These are phyloP conservation scores for Leucophenga maculata DNA, from an alignment of 2,888 invertebrate genomes.

Conservation along the genomic window DNA sequence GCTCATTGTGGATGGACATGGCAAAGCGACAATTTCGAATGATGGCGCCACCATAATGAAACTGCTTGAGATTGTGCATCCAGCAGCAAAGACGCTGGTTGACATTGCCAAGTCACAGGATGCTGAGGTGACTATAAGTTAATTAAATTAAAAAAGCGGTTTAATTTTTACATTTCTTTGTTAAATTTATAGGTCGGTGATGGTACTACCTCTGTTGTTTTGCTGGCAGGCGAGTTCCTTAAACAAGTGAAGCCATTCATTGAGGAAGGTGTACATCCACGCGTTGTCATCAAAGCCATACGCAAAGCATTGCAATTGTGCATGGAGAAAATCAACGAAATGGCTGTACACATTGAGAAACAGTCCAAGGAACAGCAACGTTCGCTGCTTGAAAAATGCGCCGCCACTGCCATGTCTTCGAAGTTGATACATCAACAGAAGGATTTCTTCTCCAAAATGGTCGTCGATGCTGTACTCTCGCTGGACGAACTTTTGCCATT, in stretches of 20 bases:
- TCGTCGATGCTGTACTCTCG: slow-evolving; percentile 95
- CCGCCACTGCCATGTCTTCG: slow-evolving; percentile 95
- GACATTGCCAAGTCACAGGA: slow-evolving; percentile 99
- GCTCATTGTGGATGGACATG: slow-evolving; percentile 90
- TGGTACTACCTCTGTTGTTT: slow-evolving; percentile 97
- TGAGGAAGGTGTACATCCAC: slow-evolving; percentile 96
- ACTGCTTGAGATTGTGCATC: slow-evolving; percentile 97
- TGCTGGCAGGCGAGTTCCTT: slow-evolving; percentile 95
- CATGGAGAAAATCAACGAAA: slow-evolving; percentile 84
- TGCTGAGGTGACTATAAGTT: slow-evolving; percentile 81
- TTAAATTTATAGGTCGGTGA: slow-evolving; percentile 89
- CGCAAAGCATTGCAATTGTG: slow-evolving; percentile 88
- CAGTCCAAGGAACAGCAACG: slow-evolving; percentile 75
- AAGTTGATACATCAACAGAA: slow-evolving; percentile 97
- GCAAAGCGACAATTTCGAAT: slow-evolving; percentile 97
- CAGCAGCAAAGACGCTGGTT: slow-evolving; percentile 97
- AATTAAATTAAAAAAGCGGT: slow-evolving; percentile 28
- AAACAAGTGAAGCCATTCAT: slow-evolving; percentile 95
- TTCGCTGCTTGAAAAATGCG: slow-evolving; percentile 86
- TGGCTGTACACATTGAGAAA: slow-evolving; percentile 85
- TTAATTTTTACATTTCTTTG: slow-evolving; percentile 35
- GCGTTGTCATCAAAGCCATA: slow-evolving; percentile 91
- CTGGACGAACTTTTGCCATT: slow-evolving; percentile 92
- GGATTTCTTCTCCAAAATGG: slow-evolving; percentile 96
- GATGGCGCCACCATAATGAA: slow-evolving; percentile 99